A percentile compares a stretch with the other conserved stretches of the same genome.
Conservation (phyloP, 1,140 invertebrate genomes). For the Manduca sexta region DNA sequence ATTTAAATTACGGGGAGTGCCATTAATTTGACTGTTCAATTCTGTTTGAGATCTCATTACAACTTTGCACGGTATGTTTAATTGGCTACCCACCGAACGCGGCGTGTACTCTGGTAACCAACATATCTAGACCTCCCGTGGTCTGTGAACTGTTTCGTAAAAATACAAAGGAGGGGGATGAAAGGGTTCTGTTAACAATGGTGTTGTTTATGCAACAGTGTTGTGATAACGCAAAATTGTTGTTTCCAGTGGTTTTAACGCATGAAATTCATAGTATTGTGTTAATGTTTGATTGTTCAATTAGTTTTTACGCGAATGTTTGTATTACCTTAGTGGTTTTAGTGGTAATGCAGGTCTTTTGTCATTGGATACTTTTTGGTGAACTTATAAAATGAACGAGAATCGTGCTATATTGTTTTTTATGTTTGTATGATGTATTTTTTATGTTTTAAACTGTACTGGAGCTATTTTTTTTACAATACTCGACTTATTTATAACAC, state of each 20-base stretch:
- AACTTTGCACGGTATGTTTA: conserved; percentile 32
- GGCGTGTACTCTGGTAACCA: conserved; percentile 14
- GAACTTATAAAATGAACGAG: too few species aligned
- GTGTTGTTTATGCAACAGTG: conserved; percentile 27
- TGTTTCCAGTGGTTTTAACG: conserved; percentile 27
- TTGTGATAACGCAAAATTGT: conserved; percentile 27
- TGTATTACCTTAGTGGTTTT: background rate
- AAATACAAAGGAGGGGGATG: background rate
- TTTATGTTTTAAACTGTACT: too few species aligned
- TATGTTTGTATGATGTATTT: too few species aligned
- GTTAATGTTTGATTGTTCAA: background rate
- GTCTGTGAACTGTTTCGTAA: background rate
- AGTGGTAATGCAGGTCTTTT: background rate
- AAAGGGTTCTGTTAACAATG: conserved; percentile 17
- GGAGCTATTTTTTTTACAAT: too few species aligned
- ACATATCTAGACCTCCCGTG: conserved; percentile 11
- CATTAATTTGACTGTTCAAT: conserved; percentile 20
- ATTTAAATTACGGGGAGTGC: conserved; percentile 13
- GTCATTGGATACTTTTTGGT: too few species aligned
- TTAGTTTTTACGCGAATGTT: conserved; percentile 3
- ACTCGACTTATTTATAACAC: too few species aligned
- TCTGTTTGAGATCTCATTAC: conserved; percentile 32
- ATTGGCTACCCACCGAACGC: conserved; percentile 26
- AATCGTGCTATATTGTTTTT: too few species aligned
- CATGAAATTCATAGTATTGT: conserved; percentile 17